phyloP scores from a whole-genome alignment of 2,797 vertebrate genomes.

The Pampus argenteus region DNA sequence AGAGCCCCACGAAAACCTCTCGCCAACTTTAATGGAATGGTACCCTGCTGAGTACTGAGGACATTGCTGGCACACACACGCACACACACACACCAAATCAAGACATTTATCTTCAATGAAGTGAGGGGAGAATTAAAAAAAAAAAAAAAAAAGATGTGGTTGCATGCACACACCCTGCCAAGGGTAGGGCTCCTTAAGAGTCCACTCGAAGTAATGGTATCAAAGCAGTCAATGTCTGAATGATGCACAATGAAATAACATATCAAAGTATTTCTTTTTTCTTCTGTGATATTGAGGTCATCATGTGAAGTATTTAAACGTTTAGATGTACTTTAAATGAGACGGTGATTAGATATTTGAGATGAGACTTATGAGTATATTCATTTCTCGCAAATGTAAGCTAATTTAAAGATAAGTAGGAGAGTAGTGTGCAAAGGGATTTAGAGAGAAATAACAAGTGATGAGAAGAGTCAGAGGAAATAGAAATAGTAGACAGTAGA shows the following conservation, averaged over 20 bases:
- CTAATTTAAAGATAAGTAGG: conserved; percentile 3
- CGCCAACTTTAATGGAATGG: conserved; percentile 76
- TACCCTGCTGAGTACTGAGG: conserved; percentile 74
- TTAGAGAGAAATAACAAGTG: not conserved
- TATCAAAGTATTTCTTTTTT: conserved; percentile 26
- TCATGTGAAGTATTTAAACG: conserved; percentile 12
- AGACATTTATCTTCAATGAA: conserved; percentile 74
- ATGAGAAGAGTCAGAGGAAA: not conserved
- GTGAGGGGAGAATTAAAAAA: conserved; percentile 43
- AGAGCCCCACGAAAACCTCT: conserved; percentile 64
- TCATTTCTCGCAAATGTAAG: not conserved
- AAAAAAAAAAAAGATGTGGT: conserved; percentile 43
- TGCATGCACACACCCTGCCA: conserved; percentile 20
- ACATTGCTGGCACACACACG: conserved; percentile 44
- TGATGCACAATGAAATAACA: conserved; percentile 35
- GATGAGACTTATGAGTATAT: not conserved
- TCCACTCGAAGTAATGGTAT: conserved; percentile 51
- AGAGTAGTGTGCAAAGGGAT: not conserved
- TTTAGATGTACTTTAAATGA: conserved; percentile 21
- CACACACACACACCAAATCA: conserved; percentile 50
- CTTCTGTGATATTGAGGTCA: conserved; percentile 1
- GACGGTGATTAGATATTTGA: conserved; percentile 19
- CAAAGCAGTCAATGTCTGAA: conserved; percentile 42
- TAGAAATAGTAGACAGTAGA: not conserved
- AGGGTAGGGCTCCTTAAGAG: conserved; percentile 30